phyloP scores from a whole-genome alignment of 2,797 vertebrate species.

The Sorex maritimensis region DNA sequence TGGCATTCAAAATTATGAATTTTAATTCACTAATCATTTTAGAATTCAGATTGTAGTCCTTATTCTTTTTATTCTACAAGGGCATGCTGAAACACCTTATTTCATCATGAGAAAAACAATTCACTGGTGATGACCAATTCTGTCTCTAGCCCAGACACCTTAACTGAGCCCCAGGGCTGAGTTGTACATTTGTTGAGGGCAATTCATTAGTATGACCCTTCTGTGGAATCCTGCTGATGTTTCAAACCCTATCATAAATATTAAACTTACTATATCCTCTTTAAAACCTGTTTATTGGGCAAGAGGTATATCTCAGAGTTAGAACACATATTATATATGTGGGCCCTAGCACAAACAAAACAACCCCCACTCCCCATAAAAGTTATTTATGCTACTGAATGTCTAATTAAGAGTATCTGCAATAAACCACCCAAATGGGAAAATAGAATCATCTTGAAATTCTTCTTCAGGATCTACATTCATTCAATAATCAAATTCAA shows the following conservation, averaged over 20 bases:
- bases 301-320: too few relatives aligned
- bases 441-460: neutral
- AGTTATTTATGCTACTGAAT: neutral
- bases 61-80: constrained; percentile 5
- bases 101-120: neutral
- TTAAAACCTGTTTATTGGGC: neutral
- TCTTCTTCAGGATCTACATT: neutral
- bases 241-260: constrained; percentile 18
- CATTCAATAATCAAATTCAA: neutral
- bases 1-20: neutral
- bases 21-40: neutral
- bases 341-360: too few relatives aligned
- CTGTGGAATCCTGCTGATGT: neutral
- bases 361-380: too few relatives aligned
- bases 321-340: too few relatives aligned
- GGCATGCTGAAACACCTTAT: neutral
- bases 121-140: neutral
- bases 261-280: constrained; percentile 14
- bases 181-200: neutral
- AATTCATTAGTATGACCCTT: neutral
- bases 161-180: neutral
- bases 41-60: neutral
- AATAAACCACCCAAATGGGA: neutral
- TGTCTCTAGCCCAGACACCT: neutral
- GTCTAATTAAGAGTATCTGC: neutral